phyloP scores from a whole-genome alignment of 2,888 invertebrate genomes.

The Caenorhabditis wallacei region DNA sequence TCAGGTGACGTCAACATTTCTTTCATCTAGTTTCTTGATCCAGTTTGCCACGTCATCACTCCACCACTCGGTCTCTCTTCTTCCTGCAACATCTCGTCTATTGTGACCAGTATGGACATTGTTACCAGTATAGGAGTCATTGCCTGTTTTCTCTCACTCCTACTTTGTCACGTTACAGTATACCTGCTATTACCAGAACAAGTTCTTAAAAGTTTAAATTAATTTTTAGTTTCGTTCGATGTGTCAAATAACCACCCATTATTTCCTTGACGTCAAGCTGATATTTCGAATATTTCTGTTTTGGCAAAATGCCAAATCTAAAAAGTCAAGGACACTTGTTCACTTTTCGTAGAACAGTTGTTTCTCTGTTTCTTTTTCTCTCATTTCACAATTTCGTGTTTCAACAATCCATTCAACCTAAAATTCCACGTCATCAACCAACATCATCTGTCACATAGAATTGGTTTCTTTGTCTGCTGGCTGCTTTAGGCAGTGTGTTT shows the following conservation, averaged over 20 bases:
- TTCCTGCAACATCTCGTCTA: not conserved
- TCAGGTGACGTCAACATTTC: constrained; percentile 36
- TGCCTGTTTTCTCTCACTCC: not conserved
- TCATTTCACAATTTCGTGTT: not conserved
- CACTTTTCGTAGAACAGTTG: not conserved
- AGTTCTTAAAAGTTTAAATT: too few relatives aligned
- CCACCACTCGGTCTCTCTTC: not conserved
- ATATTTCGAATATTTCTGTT: too few relatives aligned
- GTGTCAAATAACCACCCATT: too few relatives aligned
- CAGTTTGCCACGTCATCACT: constrained; percentile 54
- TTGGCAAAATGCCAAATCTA: too few relatives aligned
- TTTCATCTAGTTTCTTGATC: constrained; percentile 19
- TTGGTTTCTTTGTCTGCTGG: constrained; percentile 37
- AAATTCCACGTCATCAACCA: constrained; percentile 43
- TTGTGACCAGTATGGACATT: constrained; percentile 26
- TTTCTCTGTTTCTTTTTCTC: not conserved
- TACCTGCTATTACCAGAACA: too few relatives aligned
- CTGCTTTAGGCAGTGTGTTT: constrained; percentile 42
- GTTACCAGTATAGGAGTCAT: not conserved
- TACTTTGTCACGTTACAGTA: not conserved
- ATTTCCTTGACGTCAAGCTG: too few relatives aligned
- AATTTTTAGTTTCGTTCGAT: too few relatives aligned
- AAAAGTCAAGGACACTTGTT: too few relatives aligned
- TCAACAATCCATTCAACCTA: not conserved
- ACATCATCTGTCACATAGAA: constrained; percentile 43